Evolutionary conservation across 2,797 vertebrate species (phyloP).

Genomic region (Myripristis murdjan): DNA sequence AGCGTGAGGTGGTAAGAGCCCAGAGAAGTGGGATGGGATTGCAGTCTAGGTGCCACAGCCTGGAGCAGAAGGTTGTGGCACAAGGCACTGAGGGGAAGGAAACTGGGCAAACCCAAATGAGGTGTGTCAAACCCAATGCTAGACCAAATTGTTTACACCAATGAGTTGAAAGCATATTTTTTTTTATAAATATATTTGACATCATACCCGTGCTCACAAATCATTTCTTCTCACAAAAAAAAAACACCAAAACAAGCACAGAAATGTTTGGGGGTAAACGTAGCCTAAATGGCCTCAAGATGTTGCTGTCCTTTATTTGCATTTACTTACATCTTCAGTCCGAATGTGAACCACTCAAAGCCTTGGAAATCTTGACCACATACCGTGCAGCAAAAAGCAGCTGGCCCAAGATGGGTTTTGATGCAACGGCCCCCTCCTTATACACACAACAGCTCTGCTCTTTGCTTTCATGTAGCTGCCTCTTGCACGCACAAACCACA

Average conservation of each 20-base stretch:
- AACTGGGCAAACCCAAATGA: slow-evolving; percentile 27
- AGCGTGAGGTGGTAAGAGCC: slow-evolving; percentile 84
- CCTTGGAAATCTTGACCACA: too few relatives aligned
- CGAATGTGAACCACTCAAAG: too few relatives aligned
- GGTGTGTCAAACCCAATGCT: slow-evolving; percentile 12
- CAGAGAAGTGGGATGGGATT: slow-evolving; percentile 10
- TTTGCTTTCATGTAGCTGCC: too few relatives aligned
- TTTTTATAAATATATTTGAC: neutral
- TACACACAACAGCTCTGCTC: too few relatives aligned
- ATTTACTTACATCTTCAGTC: too few relatives aligned
- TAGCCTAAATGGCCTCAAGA: too few relatives aligned
- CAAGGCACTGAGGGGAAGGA: neutral
- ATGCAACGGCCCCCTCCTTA: neutral
- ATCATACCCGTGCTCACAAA: neutral
- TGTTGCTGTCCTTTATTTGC: too few relatives aligned
- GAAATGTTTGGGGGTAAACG: neutral
- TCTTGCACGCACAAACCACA: too few relatives aligned
- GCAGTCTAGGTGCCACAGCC: neutral
- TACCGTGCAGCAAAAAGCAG: too few relatives aligned
- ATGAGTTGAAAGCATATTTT: slow-evolving; percentile 4
- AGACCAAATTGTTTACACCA: slow-evolving; percentile 26
- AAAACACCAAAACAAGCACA: neutral
- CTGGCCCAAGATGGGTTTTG: neutral
- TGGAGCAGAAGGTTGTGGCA: slow-evolving; percentile 9
- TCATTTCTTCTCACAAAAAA: neutral